phyloP scores from a whole-genome alignment of 2,113 vertebrate genomes.

The Meriones unguiculatus region DNA sequence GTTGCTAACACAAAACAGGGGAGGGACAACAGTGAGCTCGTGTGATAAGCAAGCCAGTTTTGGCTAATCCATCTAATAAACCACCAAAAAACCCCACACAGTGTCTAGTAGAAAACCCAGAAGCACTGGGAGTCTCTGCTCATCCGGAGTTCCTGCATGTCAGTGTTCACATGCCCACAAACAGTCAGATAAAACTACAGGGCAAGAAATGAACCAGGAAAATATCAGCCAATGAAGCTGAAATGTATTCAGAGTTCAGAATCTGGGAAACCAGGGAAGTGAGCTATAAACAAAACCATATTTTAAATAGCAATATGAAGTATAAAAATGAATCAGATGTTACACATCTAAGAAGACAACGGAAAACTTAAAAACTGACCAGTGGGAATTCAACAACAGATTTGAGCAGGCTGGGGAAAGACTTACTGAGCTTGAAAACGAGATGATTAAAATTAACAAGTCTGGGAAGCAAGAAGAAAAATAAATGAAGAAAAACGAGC shows the following conservation, averaged over 20 bases:
- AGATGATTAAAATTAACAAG: conserved; percentile 9
- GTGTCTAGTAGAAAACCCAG: neutral
- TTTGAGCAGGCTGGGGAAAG: neutral
- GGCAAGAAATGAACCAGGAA: neutral
- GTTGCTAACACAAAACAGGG: neutral
- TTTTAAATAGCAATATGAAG: neutral
- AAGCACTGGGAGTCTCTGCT: neutral
- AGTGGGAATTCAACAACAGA: neutral
- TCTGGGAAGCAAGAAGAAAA: neutral
- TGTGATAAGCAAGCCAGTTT: neutral
- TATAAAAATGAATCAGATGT: neutral
- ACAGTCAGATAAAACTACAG: neutral
- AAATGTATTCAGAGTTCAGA: neutral
- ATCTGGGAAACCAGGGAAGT: neutral
- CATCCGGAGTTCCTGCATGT: neutral
- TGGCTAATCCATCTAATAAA: neutral
- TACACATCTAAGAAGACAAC: neutral
- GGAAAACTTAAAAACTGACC: neutral
- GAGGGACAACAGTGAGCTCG: neutral
- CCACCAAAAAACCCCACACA: neutral
- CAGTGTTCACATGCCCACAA: neutral
- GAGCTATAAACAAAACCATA: neutral
- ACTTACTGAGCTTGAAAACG: conserved; percentile 16
- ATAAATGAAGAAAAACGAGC: neutral
- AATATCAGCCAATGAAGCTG: neutral